phyloP scores from a whole-genome alignment of 2,797 vertebrate species.

The Galagoides demidoff region DNA sequence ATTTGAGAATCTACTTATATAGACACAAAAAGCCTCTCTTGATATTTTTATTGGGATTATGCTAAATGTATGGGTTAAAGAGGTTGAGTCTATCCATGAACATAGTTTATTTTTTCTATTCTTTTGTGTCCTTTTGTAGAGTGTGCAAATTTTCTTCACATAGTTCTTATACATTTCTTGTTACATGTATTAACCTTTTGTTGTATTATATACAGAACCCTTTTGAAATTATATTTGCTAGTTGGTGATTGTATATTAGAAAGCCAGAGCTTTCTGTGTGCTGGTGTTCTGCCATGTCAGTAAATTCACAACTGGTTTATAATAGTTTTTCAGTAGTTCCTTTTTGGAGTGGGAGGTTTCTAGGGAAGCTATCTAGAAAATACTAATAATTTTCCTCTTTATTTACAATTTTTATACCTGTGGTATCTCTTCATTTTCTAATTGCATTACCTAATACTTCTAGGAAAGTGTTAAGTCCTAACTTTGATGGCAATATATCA shows the following conservation, averaged over 20 bases:
- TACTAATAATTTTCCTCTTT: neutral
- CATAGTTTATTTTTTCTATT: neutral
- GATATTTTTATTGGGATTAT: neutral
- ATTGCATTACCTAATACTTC: neutral
- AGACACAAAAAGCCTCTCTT: neutral
- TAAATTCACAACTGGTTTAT: neutral
- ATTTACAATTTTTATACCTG: neutral
- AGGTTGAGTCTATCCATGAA: neutral
- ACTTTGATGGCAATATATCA: neutral
- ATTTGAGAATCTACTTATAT: neutral
- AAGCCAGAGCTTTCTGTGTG: neutral
- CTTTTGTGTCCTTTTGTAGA: neutral
- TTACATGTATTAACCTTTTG: neutral
- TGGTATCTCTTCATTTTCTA: conserved; percentile 30
- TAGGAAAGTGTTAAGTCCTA: neutral
- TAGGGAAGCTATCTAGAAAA: neutral
- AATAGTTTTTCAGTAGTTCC: conserved; percentile 5
- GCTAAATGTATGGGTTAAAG: neutral
- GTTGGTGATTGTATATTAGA: neutral
- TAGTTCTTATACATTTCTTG: neutral
- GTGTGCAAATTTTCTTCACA: neutral
- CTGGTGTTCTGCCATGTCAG: neutral
- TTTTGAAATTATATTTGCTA: neutral
- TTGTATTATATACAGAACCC: neutral
- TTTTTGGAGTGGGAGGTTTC: neutral